Evolutionary conservation across 2,888 invertebrate species (phyloP), one percentile per base, ranked within the genome.

Genomic region (Biston betularia): DNA sequence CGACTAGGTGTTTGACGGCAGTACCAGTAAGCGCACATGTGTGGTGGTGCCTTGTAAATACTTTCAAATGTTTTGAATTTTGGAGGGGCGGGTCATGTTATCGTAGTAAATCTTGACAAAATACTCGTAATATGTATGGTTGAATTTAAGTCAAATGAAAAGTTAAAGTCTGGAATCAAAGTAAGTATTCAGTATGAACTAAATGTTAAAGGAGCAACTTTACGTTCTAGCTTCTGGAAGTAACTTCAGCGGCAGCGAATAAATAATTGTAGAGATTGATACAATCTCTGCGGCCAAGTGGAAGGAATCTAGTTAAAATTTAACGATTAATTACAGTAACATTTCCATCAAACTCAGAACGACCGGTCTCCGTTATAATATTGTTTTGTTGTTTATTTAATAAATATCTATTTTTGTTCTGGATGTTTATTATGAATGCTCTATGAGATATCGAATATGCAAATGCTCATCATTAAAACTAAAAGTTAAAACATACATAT

Each of bases 221-320:
- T 15, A n/a, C 35, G 44, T 44, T 42, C 14, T 44, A 34, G 49
- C 42, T 24, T 45, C 57, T 15, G 45, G 14, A 56, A 57, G 61
- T 62, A 62, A 34, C 45, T 56, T 45, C 38, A 44, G 63, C 54
- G 59, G 58, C 38, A 38, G 63, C 54, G 55, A 63, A 54, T 63
- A 59, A 67, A 63, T 67, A 38, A 63, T 63, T 63, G 57, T 62
- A 42, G 33, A 59, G 45, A 63, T 63, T 54, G 67, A 63, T 59
- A 67, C 63, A 67, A 63, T 58, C 58, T 63, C 49, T 8, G 61
- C 50, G 52, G 46, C 61, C 59, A 34, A 55, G 34, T 40, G 56
- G 50, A 46, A 50, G 54, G 59, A 44, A 55, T 34, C 67, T 67
- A 63, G 67, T 67, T 67, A 67, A 63, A 67, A 67, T 67, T 63